Percentiles rank a stretch among this genome's conserved stretches.
These are phyloP conservation scores for Tenthredo scrophulariae DNA, from an alignment of 2,888 invertebrate species.

Conservation along the genomic window DNA sequence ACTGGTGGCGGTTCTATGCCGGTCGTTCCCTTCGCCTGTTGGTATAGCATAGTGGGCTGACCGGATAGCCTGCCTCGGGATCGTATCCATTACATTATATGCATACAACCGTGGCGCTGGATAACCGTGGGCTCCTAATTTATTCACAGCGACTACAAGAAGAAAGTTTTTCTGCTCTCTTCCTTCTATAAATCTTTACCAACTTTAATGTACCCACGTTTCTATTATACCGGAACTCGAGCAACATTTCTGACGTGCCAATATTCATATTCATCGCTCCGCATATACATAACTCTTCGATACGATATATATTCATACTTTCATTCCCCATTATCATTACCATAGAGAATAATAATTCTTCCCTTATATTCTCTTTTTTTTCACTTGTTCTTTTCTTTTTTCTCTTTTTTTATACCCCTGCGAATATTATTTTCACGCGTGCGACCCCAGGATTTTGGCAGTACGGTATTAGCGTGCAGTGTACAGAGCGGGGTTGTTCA, in stretches of 20 bases:
- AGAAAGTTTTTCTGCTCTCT: slow-evolving; percentile 41
- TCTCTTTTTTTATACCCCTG: background rate
- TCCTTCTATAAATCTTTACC: slow-evolving; percentile 16
- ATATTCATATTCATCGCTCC: background rate
- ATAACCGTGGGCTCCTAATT: slow-evolving; percentile 76
- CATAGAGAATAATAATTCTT: slow-evolving; percentile 4
- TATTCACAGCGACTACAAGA: slow-evolving; percentile 69
- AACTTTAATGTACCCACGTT: background rate
- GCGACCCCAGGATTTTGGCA: slow-evolving; percentile 2
- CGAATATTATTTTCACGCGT: slow-evolving; percentile 27
- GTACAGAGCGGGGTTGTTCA: slow-evolving; percentile 50
- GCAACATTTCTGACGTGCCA: slow-evolving; percentile 12
- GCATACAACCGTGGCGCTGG: background rate
- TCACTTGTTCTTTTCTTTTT: background rate
- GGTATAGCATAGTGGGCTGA: slow-evolving; percentile 49
- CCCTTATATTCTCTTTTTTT: background rate
- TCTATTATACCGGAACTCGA: slow-evolving; percentile 8
- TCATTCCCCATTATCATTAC: background rate
- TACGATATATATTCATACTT: background rate
- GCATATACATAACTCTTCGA: background rate
- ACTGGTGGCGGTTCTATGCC: slow-evolving; percentile 54
- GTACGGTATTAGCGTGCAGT: slow-evolving; percentile 40
- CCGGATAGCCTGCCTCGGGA: slow-evolving; percentile 55
- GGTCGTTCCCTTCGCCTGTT: slow-evolving; percentile 54
- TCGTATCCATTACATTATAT: slow-evolving; percentile 76